Percentiles rank a stretch among this genome's conserved stretches.
Conservation (phyloP, 2,797 vertebrate species). For the Hoplostethus mediterraneus region DNA sequence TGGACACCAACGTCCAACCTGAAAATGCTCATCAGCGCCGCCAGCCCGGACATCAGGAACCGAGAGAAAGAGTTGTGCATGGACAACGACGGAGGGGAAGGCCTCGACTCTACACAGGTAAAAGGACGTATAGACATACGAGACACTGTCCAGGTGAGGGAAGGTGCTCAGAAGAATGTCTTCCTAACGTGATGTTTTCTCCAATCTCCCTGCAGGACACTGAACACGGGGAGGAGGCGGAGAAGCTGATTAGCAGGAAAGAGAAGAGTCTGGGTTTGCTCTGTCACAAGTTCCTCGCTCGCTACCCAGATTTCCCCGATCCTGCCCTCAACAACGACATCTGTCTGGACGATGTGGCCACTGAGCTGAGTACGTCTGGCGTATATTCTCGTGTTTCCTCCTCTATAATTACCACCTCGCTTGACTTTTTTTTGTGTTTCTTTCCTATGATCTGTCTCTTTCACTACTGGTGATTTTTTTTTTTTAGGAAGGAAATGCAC, state of each 20-base stretch:
- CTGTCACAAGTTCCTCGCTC: constrained; percentile 94
- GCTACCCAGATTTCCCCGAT: constrained; percentile 91
- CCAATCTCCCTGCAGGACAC: constrained; percentile 79
- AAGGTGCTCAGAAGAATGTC: rapidly evolving
- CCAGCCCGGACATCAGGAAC: constrained; percentile 95
- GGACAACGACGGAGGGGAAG: constrained; percentile 72
- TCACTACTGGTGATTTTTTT: neutral
- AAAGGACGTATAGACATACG: neutral
- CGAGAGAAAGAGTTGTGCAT: constrained; percentile 88
- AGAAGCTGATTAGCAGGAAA: constrained; percentile 92
- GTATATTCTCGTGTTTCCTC: neutral
- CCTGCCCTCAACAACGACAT: constrained; percentile 89
- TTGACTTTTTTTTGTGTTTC: neutral
- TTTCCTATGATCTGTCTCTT: neutral
- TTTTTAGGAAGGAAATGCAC: too few species aligned
- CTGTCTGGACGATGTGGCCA: constrained; percentile 94
- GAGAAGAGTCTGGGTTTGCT: constrained; percentile 96
- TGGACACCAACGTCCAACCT: constrained; percentile 98
- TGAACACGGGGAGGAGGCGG: constrained; percentile 90
- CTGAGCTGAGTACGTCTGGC: constrained; percentile 91
- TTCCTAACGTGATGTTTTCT: neutral
- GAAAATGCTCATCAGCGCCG: constrained; percentile 96
- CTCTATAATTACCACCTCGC: too few species aligned
- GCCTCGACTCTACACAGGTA: constrained; percentile 83
- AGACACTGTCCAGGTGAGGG: neutral